Conservation (phyloP, 2,797 vertebrate species). For the Protonibea diacanthus region DNA sequence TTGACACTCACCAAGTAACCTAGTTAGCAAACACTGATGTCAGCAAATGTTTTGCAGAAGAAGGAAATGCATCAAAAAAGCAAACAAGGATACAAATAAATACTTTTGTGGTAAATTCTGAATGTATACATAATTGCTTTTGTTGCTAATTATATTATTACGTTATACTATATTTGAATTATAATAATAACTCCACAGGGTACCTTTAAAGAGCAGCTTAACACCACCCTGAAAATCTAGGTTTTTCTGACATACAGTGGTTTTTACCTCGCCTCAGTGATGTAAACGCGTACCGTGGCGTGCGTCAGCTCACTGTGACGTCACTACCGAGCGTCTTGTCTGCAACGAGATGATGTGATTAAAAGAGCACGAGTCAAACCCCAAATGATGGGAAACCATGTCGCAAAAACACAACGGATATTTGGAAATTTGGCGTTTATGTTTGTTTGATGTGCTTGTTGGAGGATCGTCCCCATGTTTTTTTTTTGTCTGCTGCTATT, state of each 20-base stretch:
- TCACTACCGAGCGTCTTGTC: not conserved
- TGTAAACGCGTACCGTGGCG: not conserved
- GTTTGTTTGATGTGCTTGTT: not conserved
- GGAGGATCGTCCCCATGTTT: not conserved
- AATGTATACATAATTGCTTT: constrained; percentile 45
- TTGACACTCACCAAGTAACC: not conserved
- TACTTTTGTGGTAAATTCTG: constrained; percentile 12
- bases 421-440: not conserved
- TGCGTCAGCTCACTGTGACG: constrained; percentile 2
- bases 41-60: not conserved
- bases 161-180: too few species aligned
- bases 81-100: constrained; percentile 2
- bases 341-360: not conserved
- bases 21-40: not conserved
- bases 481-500: not conserved
- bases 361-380: not conserved
- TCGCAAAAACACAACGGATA: not conserved
- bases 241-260: not conserved
- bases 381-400: not conserved
- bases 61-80: not conserved
- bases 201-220: constrained; percentile 30
- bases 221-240: constrained; percentile 25
- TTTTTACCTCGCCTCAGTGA: not conserved
- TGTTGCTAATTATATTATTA: not conserved
- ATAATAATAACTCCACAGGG: constrained; percentile 30